These are phyloP conservation scores for Perca flavescens DNA, from an alignment of 2,113 vertebrate species.

Conservation along the genomic window DNA sequence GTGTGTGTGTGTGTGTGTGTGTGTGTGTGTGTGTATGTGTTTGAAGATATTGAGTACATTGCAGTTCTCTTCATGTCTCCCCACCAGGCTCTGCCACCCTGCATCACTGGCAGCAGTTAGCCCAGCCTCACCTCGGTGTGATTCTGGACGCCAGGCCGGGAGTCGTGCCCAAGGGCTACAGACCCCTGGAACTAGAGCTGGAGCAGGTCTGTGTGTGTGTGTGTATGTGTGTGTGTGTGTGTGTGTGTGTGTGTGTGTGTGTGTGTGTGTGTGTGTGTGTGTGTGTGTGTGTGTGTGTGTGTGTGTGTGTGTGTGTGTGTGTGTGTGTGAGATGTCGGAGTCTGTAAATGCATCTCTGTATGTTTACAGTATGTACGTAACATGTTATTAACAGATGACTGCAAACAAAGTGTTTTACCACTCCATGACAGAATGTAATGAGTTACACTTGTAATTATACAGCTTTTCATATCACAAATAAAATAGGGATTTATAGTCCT, in stretches of 20 bases:
- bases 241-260: too few relatives aligned
- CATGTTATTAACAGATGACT: background rate
- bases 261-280: constrained; percentile 3
- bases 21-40: background rate
- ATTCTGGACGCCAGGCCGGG: constrained; percentile 95
- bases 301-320: constrained; percentile 70
- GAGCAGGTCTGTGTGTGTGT: constrained; percentile 90
- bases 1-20: background rate
- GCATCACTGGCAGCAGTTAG: constrained; percentile 98
- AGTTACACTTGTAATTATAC: background rate
- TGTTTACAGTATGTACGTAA: background rate
- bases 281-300: background rate
- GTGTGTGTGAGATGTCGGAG: background rate
- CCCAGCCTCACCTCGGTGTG: constrained; percentile 97
- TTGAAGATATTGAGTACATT: background rate
- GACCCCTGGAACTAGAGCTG: constrained; percentile 93
- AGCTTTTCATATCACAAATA: background rate
- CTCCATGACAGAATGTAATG: too few relatives aligned
- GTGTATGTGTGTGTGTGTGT: background rate
- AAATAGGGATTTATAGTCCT: background rate
- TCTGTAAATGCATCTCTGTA: background rate
- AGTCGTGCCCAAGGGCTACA: constrained; percentile 96
- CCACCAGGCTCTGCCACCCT: constrained; percentile 94
- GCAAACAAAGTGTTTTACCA: background rate
- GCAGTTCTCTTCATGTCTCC: constrained; percentile 16